phyloP scores from a whole-genome alignment of 2,888 invertebrate species.

The Anodontia alba region DNA sequence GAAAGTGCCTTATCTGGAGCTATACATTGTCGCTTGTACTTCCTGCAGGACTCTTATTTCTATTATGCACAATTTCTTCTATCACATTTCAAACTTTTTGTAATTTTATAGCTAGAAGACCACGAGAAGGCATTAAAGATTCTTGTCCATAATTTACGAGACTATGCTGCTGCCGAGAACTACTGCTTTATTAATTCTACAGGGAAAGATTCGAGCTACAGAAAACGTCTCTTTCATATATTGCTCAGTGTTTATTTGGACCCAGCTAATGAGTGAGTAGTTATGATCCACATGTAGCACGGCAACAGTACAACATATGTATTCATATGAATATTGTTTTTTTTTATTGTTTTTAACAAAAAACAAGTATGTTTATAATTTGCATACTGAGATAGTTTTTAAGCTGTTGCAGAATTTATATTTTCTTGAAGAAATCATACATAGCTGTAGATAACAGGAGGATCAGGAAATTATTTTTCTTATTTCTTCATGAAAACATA shows the following conservation, averaged over 20 bases:
- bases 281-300: too few relatives aligned
- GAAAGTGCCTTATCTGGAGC: too few relatives aligned
- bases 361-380: not conserved
- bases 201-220: conserved; percentile 79
- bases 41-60: too few relatives aligned
- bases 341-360: not conserved
- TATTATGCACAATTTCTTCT: too few relatives aligned
- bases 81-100: too few relatives aligned
- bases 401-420: too few relatives aligned
- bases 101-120: conserved; percentile 85
- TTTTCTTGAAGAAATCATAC: too few relatives aligned
- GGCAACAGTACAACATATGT: not conserved
- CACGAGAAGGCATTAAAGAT: conserved; percentile 86
- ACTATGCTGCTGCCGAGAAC: conserved; percentile 86
- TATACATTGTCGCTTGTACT: too few relatives aligned
- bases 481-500: too few relatives aligned
- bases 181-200: conserved; percentile 85
- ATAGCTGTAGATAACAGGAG: too few relatives aligned
- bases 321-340: not conserved
- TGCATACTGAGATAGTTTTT: too few relatives aligned
- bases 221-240: conserved; percentile 84
- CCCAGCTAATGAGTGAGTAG: conserved; percentile 83
- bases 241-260: conserved; percentile 85
- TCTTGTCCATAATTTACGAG: conserved; percentile 86
- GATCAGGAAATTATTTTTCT: too few relatives aligned